A percentile compares a stretch with the other conserved stretches of the same genome.
These are phyloP conservation scores for Muricea muricata DNA, from an alignment of 92 coral and sea anemone genomes.

Conservation along the genomic window DNA sequence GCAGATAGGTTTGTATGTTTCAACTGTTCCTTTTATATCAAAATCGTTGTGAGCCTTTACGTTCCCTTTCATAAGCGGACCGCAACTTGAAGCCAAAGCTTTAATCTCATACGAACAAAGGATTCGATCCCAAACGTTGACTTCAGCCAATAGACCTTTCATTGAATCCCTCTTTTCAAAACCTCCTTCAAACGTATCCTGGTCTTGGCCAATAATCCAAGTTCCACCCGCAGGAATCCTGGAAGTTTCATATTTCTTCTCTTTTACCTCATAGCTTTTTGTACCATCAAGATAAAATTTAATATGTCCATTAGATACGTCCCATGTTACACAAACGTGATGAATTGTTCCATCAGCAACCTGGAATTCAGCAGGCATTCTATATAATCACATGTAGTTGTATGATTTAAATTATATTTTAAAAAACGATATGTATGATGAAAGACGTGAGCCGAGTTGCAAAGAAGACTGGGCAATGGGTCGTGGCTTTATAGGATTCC, in stretches of 20 bases:
- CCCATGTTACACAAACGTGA: constrained; percentile 5
- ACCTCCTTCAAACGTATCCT: no score
- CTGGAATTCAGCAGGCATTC: no score
- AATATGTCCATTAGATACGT: background rate
- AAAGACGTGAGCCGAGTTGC: no score
- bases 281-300: background rate
- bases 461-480: no score
- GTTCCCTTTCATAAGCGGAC: background rate
- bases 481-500: no score
- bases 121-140: background rate
- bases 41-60: background rate
- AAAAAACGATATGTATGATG: no score
- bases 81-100: background rate
- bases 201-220: background rate
- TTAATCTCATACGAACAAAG: background rate
- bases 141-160: background rate
- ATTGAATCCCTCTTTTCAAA: background rate
- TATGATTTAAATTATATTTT: no score
- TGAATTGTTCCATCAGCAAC: background rate
- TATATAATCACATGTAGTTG: no score
- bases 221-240: background rate
- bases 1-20: background rate
- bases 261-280: background rate
- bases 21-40: background rate
- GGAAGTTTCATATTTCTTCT: background rate